Percentiles rank a stretch among this genome's conserved stretches.
Evolutionary conservation across 2,113 vertebrate species (phyloP).

Genomic region (Nerophis ophidion): DNA sequence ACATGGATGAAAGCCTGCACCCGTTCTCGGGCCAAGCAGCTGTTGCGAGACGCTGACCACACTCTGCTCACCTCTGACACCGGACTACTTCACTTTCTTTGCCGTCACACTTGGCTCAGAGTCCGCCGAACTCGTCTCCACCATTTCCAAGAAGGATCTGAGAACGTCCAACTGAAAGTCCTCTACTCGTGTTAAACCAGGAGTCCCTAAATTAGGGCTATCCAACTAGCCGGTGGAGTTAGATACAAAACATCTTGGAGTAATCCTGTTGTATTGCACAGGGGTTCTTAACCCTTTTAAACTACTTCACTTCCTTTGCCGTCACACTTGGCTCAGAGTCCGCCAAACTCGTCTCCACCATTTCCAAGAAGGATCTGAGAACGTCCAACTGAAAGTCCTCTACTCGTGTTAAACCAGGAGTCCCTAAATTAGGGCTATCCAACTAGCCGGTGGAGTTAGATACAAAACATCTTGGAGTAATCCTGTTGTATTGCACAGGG

Average conservation of each 20-base stretch:
- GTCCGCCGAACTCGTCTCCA: not conserved
- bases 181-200: not conserved
- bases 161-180: not conserved
- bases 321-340: constrained; percentile 1
- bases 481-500: too few relatives aligned
- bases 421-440: too few relatives aligned
- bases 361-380: not conserved
- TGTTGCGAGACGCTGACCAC: not conserved
- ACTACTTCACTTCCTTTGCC: not conserved
- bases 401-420: not conserved
- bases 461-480: too few relatives aligned
- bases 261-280: too few relatives aligned
- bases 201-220: not conserved
- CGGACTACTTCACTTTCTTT: not conserved
- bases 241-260: too few relatives aligned
- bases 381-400: not conserved
- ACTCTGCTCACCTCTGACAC: not conserved
- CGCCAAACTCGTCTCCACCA: not conserved
- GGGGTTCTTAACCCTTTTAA: too few relatives aligned
- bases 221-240: too few relatives aligned
- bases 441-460: too few relatives aligned
- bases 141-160: not conserved
- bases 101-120: constrained; percentile 3
- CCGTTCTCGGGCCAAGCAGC: not conserved
- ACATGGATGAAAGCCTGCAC: not conserved